Evolutionary conservation across 53 echinoderm and acorn worm species (phyloP).

Genomic region (Luidia sarsii): DNA sequence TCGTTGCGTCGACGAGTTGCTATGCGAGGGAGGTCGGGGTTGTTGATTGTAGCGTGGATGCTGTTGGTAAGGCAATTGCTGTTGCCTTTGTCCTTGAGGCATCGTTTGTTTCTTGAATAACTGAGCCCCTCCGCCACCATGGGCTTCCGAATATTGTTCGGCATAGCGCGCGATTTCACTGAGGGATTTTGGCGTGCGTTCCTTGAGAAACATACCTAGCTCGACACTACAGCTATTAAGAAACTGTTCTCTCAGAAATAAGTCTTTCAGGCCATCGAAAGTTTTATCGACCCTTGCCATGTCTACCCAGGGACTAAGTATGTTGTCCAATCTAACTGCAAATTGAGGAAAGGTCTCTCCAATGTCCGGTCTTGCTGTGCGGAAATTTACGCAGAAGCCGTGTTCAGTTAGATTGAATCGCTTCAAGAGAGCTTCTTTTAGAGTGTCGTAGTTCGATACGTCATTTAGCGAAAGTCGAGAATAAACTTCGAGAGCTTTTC

Average conservation of each 20-base stretch:
- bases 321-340: not conserved
- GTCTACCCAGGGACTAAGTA: constrained; percentile 33
- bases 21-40: too few species aligned
- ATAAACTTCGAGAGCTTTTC: constrained; percentile 37
- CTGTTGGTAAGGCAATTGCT: too few species aligned
- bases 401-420: constrained; percentile 24
- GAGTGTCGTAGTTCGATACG: not conserved
- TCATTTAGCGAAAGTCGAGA: not conserved
- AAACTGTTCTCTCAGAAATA: constrained; percentile 25
- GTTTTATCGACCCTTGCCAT: not conserved
- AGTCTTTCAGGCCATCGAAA: not conserved
- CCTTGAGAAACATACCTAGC: constrained; percentile 8
- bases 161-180: constrained; percentile 18
- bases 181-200: constrained; percentile 10
- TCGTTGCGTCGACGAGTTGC: too few species aligned
- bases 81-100: too few species aligned
- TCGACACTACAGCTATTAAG: constrained; percentile 2
- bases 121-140: not conserved
- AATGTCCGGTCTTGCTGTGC: constrained; percentile 4
- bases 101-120: too few species aligned
- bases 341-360: constrained; percentile 31
- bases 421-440: constrained; percentile 30
- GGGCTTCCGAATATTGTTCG: constrained; percentile 48
- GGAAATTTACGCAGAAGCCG: constrained; percentile 23
- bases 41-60: too few species aligned